Percentiles rank a stretch among this genome's conserved stretches.
Conservation (phyloP, 2,113 vertebrate species). For the Ammospiza nelsoni region DNA sequence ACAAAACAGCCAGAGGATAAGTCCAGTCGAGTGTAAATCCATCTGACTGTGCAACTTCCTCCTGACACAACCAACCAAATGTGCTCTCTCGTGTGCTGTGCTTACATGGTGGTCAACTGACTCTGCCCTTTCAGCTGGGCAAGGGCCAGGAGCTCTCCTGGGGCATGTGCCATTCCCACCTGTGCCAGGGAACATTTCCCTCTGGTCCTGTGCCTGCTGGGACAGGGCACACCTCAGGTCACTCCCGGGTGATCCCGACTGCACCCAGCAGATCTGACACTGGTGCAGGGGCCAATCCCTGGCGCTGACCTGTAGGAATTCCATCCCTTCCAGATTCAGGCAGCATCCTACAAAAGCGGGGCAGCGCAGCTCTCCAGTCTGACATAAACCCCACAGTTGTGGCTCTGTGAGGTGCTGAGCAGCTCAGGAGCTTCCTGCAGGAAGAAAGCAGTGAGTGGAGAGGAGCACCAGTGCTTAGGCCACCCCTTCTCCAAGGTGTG, state of each 20-base stretch:
- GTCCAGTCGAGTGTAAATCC: not conserved
- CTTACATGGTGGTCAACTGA: not conserved
- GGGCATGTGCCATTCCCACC: not conserved
- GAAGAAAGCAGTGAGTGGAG: not conserved
- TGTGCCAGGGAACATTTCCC: not conserved
- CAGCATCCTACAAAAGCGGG: rapidly evolving
- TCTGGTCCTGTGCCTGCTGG: not conserved
- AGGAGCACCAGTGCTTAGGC: not conserved
- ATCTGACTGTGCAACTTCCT: not conserved
- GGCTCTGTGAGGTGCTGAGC: not conserved
- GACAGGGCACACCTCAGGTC: not conserved
- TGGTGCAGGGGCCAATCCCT: too few species aligned
- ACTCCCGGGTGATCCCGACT: rapidly evolving
- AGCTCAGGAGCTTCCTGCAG: not conserved
- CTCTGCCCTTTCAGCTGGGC: not conserved
- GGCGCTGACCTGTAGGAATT: not conserved
- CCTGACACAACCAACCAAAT: not conserved
- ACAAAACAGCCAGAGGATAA: not conserved
- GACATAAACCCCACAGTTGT: rapidly evolving
- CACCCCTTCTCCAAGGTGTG: not conserved
- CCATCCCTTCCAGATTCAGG: not conserved
- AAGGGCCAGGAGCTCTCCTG: not conserved
- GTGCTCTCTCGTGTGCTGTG: not conserved
- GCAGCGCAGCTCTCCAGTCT: not conserved
- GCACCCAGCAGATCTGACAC: not conserved